A percentile compares a stretch with the other conserved stretches of the same genome.
phyloP scores from a whole-genome alignment of 2,888 invertebrate species.

The Zygaena filipendulae region DNA sequence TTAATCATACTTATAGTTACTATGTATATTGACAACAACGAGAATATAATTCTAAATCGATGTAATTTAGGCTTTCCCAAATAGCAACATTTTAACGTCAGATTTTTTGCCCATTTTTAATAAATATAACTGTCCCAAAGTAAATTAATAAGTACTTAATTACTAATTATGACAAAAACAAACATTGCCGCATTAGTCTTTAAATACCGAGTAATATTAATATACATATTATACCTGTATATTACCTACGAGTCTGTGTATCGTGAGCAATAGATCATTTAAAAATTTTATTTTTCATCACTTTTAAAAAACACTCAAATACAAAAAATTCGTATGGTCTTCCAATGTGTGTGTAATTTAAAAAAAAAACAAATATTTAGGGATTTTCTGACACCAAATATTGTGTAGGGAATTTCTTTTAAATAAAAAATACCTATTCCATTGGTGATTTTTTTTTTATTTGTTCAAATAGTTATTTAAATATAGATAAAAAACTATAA shows the following conservation, averaged over 20 bases:
- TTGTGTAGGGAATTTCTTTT: too few species aligned
- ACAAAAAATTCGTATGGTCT: slow-evolving; percentile 63
- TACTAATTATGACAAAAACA: too few species aligned
- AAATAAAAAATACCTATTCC: too few species aligned
- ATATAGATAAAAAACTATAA: slow-evolving; percentile 15
- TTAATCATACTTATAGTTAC: too few species aligned
- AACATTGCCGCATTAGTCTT: too few species aligned
- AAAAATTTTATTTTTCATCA: too few species aligned
- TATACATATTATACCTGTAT: slow-evolving; percentile 14
- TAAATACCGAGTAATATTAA: slow-evolving; percentile 12
- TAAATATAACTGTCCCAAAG: too few species aligned
- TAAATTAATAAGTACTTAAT: too few species aligned
- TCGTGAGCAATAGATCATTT: slow-evolving; percentile 25
- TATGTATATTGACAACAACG: slow-evolving; percentile 62
- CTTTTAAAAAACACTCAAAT: too few species aligned
- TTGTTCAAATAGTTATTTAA: slow-evolving; percentile 16
- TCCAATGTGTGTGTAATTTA: slow-evolving; percentile 55
- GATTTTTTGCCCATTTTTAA: too few species aligned
- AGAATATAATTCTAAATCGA: slow-evolving; percentile 64
- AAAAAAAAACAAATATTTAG: slow-evolving; percentile 25
- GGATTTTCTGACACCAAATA: slow-evolving; percentile 9
- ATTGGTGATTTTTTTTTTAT: slow-evolving; percentile 8
- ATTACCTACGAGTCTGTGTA: too few species aligned
- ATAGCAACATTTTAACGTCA: too few species aligned
- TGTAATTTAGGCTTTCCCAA: slow-evolving; percentile 45